phyloP scores from a whole-genome alignment of 2,113 vertebrate genomes.

The Coryphaenoides rupestris region DNA sequence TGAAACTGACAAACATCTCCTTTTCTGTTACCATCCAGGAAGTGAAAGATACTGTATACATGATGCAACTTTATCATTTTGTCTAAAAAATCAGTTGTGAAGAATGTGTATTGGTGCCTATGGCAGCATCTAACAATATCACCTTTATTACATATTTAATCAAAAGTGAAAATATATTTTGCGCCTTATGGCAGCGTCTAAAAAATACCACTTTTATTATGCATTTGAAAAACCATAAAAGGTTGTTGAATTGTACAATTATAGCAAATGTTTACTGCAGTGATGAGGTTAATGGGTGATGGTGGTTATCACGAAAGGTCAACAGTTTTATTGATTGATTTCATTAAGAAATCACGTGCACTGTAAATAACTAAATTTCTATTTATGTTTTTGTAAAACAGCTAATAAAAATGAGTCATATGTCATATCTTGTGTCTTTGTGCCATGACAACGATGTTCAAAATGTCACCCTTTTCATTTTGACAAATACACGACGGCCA shows the following conservation, averaged over 20 bases:
- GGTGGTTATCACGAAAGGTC: constrained; percentile 6
- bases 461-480: constrained; percentile 1
- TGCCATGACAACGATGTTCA: background rate
- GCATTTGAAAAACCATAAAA: background rate
- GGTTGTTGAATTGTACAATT: background rate
- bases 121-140: background rate
- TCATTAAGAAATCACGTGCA: constrained; percentile 31
- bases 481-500: background rate
- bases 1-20: too few relatives aligned
- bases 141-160: background rate
- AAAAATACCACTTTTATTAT: background rate
- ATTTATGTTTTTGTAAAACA: constrained; percentile 38
- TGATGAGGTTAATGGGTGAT: constrained; percentile 10
- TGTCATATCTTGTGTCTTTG: constrained; percentile 20
- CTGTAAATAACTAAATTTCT: constrained; percentile 41
- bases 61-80: too few relatives aligned
- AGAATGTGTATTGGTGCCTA: too few relatives aligned
- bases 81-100: too few relatives aligned
- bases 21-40: too few relatives aligned
- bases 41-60: too few relatives aligned
- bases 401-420: constrained; percentile 32
- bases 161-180: background rate
- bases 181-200: background rate
- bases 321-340: constrained; percentile 34
- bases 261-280: constrained; percentile 6